Percentiles rank a stretch among this genome's conserved stretches.
Conservation (phyloP, 2,888 invertebrate genomes). For the Drosophila macrospina region DNA sequence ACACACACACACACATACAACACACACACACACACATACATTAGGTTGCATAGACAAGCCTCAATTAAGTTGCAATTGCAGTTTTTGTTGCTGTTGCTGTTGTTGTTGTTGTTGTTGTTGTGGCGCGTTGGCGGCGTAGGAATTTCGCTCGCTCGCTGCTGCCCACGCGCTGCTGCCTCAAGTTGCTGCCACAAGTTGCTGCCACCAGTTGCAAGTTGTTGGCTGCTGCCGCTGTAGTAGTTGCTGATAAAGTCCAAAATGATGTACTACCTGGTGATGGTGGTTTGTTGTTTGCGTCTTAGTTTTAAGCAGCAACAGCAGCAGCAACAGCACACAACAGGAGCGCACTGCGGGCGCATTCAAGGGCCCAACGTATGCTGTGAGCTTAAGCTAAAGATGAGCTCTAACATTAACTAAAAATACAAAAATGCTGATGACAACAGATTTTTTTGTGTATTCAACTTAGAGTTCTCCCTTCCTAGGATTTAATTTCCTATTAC, state of each 20-base stretch:
- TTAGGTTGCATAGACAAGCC: conserved; percentile 71
- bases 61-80: conserved; percentile 81
- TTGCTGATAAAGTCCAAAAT: conserved; percentile 80
- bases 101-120: conserved; percentile 36
- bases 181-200: conserved; percentile 43
- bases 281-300: conserved; percentile 48
- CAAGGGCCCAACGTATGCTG: conserved; percentile 25
- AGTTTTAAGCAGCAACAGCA: conserved; percentile 33
- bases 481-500: too few species aligned
- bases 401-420: too few species aligned
- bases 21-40: conserved; percentile 5
- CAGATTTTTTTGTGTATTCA: too few species aligned
- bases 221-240: conserved; percentile 23
- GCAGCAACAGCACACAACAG: conserved; percentile 21
- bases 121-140: conserved; percentile 62
- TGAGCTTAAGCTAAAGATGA: neutral
- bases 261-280: conserved; percentile 74
- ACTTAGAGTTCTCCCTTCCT: too few species aligned
- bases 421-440: too few species aligned
- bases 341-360: conserved; percentile 50
- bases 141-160: conserved; percentile 60
- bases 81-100: conserved; percentile 49
- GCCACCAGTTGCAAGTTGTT: conserved; percentile 42
- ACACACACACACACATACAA: conserved; percentile 22
- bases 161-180: conserved; percentile 60